Conservation (phyloP, 1,140 invertebrate species). For the Planococcus citri region DNA sequence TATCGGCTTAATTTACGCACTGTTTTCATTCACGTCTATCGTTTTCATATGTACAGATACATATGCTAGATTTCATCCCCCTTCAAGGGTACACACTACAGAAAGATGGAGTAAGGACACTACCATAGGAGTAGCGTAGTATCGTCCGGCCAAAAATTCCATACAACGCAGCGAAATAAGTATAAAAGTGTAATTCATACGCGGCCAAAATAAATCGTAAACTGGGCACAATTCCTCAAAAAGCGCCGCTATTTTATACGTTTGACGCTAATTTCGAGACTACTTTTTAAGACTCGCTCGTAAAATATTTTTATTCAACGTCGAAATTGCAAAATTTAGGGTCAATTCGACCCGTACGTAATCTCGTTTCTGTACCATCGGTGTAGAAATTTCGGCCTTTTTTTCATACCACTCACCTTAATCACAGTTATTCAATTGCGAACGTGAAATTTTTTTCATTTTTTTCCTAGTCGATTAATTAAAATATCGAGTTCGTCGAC, state of each 20-base stretch:
- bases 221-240: neutral
- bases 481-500: too few species aligned
- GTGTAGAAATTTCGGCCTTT: too few species aligned
- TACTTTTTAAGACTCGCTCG: neutral
- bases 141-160: too few species aligned
- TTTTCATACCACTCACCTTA: too few species aligned
- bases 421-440: too few species aligned
- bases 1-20: neutral
- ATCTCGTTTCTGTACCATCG: neutral
- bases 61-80: neutral
- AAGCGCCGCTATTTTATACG: neutral
- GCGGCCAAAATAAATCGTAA: neutral
- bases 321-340: conserved; percentile 5
- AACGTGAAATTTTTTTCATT: too few species aligned
- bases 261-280: neutral
- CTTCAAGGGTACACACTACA: neutral
- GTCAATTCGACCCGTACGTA: neutral
- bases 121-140: too few species aligned
- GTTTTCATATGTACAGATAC: too few species aligned
- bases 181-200: neutral
- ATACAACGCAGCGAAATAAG: too few species aligned
- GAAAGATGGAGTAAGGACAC: too few species aligned
- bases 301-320: neutral
- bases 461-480: too few species aligned
- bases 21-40: neutral